Evolutionary conservation across 1,140 invertebrate species (phyloP), one percentile per base, ranked within the genome.

Genomic region (Euborellia annulipes): DNA sequence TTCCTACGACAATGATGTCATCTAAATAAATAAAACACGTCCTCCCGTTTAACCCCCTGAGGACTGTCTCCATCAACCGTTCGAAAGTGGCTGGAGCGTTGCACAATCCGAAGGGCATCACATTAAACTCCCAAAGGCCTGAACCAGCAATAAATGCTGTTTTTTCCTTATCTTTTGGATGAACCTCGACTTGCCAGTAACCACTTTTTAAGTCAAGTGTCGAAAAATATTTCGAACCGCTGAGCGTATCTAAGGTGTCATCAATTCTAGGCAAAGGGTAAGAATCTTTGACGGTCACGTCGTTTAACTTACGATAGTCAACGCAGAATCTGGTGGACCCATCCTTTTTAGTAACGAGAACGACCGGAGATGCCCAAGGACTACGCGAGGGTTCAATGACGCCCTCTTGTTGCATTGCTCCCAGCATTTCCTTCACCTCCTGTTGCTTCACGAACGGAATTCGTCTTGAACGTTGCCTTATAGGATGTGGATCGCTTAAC

Each of bases 201-300:
- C 66, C 65, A 21, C 50, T 54, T 0, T 40, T 44, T 2, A 62
- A 38, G 50, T 68, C 62, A 0, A 69, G 37, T 0, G 55, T 48
- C 3, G 53, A 50, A 43, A 68, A 63, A 36, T 52, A 59, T 21
- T 49, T 48, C 3, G 50, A 23, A 6, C 52, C 53, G 3, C 43
- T 46, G 11, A 69, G 27, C 4, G 32, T 45, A 38, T 59, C 54
- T 13, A 71, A 49, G n/a, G 52, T 55, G 11, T 62, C 56, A 34
- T 61, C 57, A 11, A 70, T 63, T 7, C 56, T 50, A 4, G 67
- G 66, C 8, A 71, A 40, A 1, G 67, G 69, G 51, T 55, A 68
- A 17, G 46, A 23, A 43, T 69, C 65, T 37, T 50, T 45, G 8
- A 45, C 51, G 0, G 62, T 69, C 1, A 60, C 43, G 0, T 30